Evolutionary conservation across 2,888 invertebrate genomes (phyloP), one percentile per base, ranked within the genome.

Genomic region (Polydrusus tereticollis): DNA sequence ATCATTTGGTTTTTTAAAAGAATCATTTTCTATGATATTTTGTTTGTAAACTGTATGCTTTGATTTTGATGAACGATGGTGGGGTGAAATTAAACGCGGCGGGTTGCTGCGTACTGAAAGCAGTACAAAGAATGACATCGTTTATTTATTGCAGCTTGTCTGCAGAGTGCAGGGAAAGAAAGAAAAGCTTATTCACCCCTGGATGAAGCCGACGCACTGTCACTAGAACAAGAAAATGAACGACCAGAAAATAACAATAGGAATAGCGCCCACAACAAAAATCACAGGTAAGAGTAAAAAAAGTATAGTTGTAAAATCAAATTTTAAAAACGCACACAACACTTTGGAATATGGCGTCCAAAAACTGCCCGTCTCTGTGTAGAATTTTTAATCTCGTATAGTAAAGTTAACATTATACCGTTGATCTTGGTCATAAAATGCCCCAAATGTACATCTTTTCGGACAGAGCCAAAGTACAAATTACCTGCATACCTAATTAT

Each of bases 101-200:
- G n/a, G n/a, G n/a, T n/a, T n/a, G n/a, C n/a, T n/a, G n/a, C n/a
- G n/a, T n/a, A n/a, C n/a, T n/a, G n/a, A n/a, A n/a, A n/a, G n/a
- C n/a, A n/a, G n/a, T n/a, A n/a, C n/a, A n/a, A n/a, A n/a, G n/a
- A n/a, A 14, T 41, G 16, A 14, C 20, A 16, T 21, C 10, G 18
- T 41, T 21, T 3, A 14, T 66, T 55, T 38, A 26, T 75, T 77
- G n/a, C 84, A 93, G 93, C 92, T n/a, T 93, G 93, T 81, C 87
- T 92, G 47, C 90, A 91, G 83, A 90, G 88, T 59, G 91, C 91
- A 14, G 90, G 91, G 57, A 89, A 90, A 84, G 88, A 89, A 80
- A 86, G 90, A 66, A 86, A 87, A 76, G 85, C 91, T 55, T 93
- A 93, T 38, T 90, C 91, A 21, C 89, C 92, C 55, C 86, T 92